phyloP scores from a whole-genome alignment of 1,140 invertebrate species.

The Heliconius hermathena region DNA sequence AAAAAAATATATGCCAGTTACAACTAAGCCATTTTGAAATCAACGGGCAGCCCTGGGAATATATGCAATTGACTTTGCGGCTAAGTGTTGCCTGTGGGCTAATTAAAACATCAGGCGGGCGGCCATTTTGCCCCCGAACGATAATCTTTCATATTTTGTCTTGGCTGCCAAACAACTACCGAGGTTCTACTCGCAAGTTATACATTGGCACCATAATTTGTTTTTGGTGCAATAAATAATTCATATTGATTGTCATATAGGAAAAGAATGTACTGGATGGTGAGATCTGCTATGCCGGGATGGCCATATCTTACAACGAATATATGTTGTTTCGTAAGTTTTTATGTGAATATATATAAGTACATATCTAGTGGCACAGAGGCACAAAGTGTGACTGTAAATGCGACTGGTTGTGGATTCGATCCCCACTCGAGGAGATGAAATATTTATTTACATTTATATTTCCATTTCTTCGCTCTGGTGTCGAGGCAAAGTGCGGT shows the following conservation, averaged over 20 bases:
- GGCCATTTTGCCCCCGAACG: slow-evolving; percentile 61
- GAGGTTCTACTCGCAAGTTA: slow-evolving; percentile 42
- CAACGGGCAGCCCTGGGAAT: slow-evolving; percentile 50
- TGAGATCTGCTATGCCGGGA: not conserved
- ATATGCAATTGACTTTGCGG: slow-evolving; percentile 58
- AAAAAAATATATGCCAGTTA: not conserved
- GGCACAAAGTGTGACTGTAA: too few species aligned
- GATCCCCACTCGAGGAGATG: too few species aligned
- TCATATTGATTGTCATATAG: not conserved
- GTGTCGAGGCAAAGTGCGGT: too few species aligned
- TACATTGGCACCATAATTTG: slow-evolving; percentile 11
- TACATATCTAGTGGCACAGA: too few species aligned
- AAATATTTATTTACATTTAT: too few species aligned
- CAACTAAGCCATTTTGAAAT: not conserved
- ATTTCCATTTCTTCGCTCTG: too few species aligned
- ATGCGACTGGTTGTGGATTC: too few species aligned
- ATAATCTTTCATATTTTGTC: slow-evolving; percentile 79
- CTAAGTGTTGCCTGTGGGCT: slow-evolving; percentile 75
- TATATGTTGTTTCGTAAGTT: too few species aligned
- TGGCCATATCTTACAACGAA: too few species aligned
- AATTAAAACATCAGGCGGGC: slow-evolving; percentile 73
- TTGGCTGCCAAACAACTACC: slow-evolving; percentile 51
- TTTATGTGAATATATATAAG: too few species aligned
- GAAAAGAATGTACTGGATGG: not conserved
- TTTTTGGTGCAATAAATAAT: slow-evolving; percentile 19